phyloP scores from a whole-genome alignment of 2,888 invertebrate genomes.

The Drosophila seclusa region DNA sequence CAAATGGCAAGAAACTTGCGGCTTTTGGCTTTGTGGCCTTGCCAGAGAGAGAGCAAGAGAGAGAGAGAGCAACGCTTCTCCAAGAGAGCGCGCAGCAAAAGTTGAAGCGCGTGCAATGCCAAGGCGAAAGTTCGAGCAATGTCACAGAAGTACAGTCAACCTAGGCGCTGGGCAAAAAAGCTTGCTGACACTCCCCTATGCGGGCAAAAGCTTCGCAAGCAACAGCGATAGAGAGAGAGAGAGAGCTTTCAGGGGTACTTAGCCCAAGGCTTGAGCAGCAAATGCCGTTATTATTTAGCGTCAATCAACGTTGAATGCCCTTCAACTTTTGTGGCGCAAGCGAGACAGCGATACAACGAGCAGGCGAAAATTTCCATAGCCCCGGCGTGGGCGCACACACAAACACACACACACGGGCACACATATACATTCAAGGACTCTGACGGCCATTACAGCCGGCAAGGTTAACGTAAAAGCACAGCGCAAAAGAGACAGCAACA shows the following conservation, averaged over 20 bases:
- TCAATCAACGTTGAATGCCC: slow-evolving; percentile 61
- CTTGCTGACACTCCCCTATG: slow-evolving; percentile 44
- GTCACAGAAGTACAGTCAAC: slow-evolving; percentile 77
- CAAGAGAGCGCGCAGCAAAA: slow-evolving; percentile 41
- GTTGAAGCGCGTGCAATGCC: slow-evolving; percentile 78
- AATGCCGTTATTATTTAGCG: slow-evolving; percentile 60
- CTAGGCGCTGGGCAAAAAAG: slow-evolving; percentile 36
- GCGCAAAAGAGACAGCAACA: slow-evolving; percentile 33
- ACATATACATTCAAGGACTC: slow-evolving; percentile 63
- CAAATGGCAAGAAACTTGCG: slow-evolving; percentile 35
- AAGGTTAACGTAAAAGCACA: slow-evolving; percentile 72
- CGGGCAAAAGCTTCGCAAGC: slow-evolving; percentile 9
- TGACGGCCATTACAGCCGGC: slow-evolving; percentile 35
- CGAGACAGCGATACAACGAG: slow-evolving; percentile 24
- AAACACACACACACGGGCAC: slow-evolving; percentile 1
- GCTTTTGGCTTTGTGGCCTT: slow-evolving; percentile 49
- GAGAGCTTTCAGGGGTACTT: slow-evolving; percentile 41
- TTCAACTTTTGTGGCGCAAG: slow-evolving; percentile 27
- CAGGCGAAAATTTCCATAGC: slow-evolving; percentile 55
- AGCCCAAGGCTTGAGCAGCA: slow-evolving; percentile 27
- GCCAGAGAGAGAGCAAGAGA: slow-evolving; percentile 30
- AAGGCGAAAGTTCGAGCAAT: slow-evolving; percentile 74
- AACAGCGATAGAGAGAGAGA: slow-evolving; percentile 11
- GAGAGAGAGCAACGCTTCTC: slow-evolving; percentile 21
- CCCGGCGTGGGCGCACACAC: slow-evolving; percentile 47